Base-by-base conservation (phyloP, 2,888 invertebrate genomes). In the Toxonevra muliebris region DNA sequence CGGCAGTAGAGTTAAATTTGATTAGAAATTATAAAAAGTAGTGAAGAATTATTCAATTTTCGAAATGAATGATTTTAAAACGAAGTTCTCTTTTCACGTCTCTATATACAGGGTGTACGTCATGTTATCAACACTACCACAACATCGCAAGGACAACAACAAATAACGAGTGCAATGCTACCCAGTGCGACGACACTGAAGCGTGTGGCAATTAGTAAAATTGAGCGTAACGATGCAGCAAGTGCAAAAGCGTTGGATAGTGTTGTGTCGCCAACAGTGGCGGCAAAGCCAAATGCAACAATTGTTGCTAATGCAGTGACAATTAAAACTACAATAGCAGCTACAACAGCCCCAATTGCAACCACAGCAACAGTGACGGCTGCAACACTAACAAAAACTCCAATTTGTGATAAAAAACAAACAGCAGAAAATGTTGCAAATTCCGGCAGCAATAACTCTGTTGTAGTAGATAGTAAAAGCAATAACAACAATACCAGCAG, bases 91-190 rank as follows among this genome's bases (percentile, higher is more conserved):
- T 30, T 30, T 30, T 30, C 30, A 30, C 30, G 7, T 30, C 30
- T 7, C 2, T 30, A 30, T 30, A 7, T 30, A 30, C 30, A 30
- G 30, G 30, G 30, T 30, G 30, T 30, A 30, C 30, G 30, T 30
- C 30, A 30, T 7, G 30, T 30, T 30, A 30, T 30, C 30, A 30
- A 30, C 30, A 30, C 30, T 30, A 30, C 30, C 30, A 30, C 30
- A 30, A 30, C 30, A 7, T 30, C 30, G 30, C 30, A 4, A 30
- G 30, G 13, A 30, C 43, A 75, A n/a, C 79, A 77, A 72, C 80
- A 80, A 71, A 81, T 80, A 74, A 78, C 79, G 76, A 78, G 80
- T 73, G 81, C 80, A 76, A 71, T 87, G 86, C 59, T 87, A 86
- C 74, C 84, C 84, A 73, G 87, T 75, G 79, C 82, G 69, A 81